Evolutionary conservation across 2,888 invertebrate species (phyloP), one percentile per base, ranked within the genome.

Genomic region (Cantharis rufa): DNA sequence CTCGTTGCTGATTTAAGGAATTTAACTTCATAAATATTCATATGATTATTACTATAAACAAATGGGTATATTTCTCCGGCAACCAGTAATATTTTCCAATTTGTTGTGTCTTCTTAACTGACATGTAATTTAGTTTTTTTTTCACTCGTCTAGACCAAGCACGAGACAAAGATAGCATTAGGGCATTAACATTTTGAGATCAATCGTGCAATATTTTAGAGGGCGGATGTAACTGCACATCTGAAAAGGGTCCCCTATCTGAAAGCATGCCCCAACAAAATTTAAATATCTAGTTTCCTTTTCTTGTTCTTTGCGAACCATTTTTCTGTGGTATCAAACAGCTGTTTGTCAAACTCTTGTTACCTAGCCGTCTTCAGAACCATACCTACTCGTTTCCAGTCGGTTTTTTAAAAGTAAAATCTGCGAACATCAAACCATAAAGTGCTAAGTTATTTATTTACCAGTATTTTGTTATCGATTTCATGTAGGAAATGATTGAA

Each of bases 331-430:
- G 64, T 66, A 21, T n/a, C n/a, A 73, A 74, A 74, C 74, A 74
- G 74, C 74, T 74, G 74, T 74, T 74, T 64, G 74, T 69, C 73
- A 73, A 69, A 62, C 73, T 62, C 62, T 62, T 32, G 10, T 32
- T 28, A 10, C 21, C 15, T 69, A 11, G 74, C 32, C 63, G 32
- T 24, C 70, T 70, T 70, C 62, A 74, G 18, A 73, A 74, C 21
- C 63, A 27, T 32, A 63, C 11, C 62, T 69, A 64, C 15, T 74
- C 74, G 74, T 74, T 70, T 69, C 48, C 64, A 32, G 21, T 70
- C 74, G 74, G 69, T 13, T 64, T 69, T 69, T 70, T 16, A 63
- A 66, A 66, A 21, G 18, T 18, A 15, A 66, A 66, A 48, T 48
- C 48, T 48, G 5, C n/a, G n/a, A 48, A 48, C 48, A 48, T 9